Base-by-base conservation (phyloP, 2,113 vertebrate genomes). In the Tamias sibiricus region DNA sequence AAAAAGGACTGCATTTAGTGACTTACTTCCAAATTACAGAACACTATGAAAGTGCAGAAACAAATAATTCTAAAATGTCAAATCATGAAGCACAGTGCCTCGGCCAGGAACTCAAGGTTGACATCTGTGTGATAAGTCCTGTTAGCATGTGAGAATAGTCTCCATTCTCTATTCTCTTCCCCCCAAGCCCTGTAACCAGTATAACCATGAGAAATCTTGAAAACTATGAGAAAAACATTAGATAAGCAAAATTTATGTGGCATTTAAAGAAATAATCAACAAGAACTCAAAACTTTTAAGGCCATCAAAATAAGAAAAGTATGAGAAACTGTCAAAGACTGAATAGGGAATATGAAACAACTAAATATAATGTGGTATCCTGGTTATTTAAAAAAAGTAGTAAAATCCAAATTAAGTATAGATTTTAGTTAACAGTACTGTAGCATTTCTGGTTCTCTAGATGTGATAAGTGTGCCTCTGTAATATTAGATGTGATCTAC, bases 391-490 rank as follows among this genome's bases (percentile, higher is more conserved):
- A 72, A 57, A 49, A 11, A 76, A 28, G 1, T 40, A 14, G 26
- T 16, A 20, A 66, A 90, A 68, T 79, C 6, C 4, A 79, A 80
- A 47, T 14, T 20, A 68, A 68, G 3, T 68, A 19, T 30, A 1
- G 26, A 54, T 72, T 32, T 69, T 42, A 54, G 6, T 54, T 64
- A 35, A 47, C 4, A 40, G 4, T 42, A 24, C 37, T 19, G 12
- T 35, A 37, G 2, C 28, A 9, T 44, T 37, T 47, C 11, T 22
- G 0, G 6, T 57, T 26, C 47, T 57, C 47, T 86, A 19, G 22
- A 28, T 57, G 8, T 49, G 35, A 20, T 40, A 28, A 13, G 1
- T 42, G 6, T 6, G 26, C 0, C 6, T 40, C 40, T 49, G 0
- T 8, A 19, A 35, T 19, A 16, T 28, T 2, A 68, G 6, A 30